Conservation (phyloP, 2,113 vertebrate species). For the Nestor notabilis region DNA sequence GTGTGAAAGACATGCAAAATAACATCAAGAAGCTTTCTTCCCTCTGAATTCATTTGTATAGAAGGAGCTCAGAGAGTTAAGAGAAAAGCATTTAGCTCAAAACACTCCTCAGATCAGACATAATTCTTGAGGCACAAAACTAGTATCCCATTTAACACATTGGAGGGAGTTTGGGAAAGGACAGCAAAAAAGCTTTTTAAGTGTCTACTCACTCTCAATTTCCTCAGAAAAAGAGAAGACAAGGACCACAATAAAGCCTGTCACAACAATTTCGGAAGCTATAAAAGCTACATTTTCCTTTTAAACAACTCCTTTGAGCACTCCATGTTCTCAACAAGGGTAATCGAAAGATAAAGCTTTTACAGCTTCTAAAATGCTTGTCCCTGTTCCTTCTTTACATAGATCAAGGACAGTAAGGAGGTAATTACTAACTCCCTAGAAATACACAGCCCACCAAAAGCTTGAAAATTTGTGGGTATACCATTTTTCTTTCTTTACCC, state of each 20-base stretch:
- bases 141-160: background rate
- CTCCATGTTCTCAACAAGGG: background rate
- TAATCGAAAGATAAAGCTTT: constrained; percentile 4
- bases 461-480: background rate
- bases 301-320: constrained; percentile 13
- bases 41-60: background rate
- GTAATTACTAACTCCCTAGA: background rate
- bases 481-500: background rate
- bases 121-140: background rate
- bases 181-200: background rate
- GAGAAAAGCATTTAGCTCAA: background rate
- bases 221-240: background rate
- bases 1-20: background rate
- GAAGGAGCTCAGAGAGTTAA: background rate
- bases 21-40: background rate
- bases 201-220: background rate
- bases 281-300: background rate
- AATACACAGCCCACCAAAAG: background rate
- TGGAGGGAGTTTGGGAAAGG: background rate
- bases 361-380: constrained; percentile 1
- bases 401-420: background rate
- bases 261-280: constrained; percentile 22
- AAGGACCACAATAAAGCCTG: constrained; percentile 1
- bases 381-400: background rate
- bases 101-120: background rate